A percentile compares a stretch with the other conserved stretches of the same genome.
Evolutionary conservation across 2,113 vertebrate genomes (phyloP).

Genomic region (Leptodactylus fuscus): DNA sequence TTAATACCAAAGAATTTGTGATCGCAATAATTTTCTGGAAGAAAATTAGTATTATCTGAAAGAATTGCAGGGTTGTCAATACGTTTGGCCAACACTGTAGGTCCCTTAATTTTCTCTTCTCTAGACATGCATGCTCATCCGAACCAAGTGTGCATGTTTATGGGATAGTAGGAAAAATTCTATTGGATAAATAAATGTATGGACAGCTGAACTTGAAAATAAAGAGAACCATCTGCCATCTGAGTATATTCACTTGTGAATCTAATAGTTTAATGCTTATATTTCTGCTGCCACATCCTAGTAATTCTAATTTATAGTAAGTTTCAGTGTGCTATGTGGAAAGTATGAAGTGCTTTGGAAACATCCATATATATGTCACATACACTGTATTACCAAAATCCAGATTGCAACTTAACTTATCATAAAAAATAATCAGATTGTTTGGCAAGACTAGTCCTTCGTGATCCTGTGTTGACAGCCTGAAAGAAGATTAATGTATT

Average conservation of each 20-base stretch:
- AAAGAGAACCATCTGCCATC: not conserved
- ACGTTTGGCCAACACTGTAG: too few relatives aligned
- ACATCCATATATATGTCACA: not conserved
- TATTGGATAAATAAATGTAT: not conserved
- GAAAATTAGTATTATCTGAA: too few relatives aligned
- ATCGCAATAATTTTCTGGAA: too few relatives aligned
- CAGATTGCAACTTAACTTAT: slow-evolving; percentile 20
- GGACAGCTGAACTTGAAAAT: not conserved
- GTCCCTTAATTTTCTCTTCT: not conserved
- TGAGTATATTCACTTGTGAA: not conserved
- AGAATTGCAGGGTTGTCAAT: too few relatives aligned
- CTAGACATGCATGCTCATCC: not conserved
- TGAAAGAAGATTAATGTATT: slow-evolving; percentile 16
- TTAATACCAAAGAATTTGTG: too few relatives aligned
- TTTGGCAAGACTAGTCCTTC: not conserved
- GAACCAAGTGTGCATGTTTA: not conserved
- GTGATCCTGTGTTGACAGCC: slow-evolving; percentile 6
- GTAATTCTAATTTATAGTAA: not conserved
- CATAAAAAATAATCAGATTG: slow-evolving; percentile 22
- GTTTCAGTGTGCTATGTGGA: not conserved
- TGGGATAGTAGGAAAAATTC: not conserved
- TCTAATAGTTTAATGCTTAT: not conserved
- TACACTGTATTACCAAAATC: not conserved
- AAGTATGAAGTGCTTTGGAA: not conserved
- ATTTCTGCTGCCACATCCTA: not conserved